Base-by-base conservation (phyloP, 2,113 vertebrate genomes). In the Mionectes macconnelli region DNA sequence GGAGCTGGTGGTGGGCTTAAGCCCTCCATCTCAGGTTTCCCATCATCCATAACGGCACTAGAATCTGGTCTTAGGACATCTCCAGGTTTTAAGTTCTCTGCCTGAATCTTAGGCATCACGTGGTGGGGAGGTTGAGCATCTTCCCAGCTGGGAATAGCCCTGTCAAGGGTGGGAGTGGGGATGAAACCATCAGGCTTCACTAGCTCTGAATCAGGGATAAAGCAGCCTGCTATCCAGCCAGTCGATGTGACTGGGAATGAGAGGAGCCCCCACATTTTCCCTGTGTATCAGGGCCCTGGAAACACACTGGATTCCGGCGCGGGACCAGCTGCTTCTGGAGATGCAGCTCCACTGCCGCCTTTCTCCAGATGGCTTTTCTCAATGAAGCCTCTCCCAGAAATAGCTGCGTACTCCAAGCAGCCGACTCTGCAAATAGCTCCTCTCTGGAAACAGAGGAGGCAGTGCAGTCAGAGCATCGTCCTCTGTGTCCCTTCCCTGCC, bases 21-120 rank as follows among this genome's bases (percentile, higher is more conserved):
- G 33, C 23, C 39, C 49, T 76, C 35, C 21, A 11, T 17, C 18
- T 27, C 40, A 33, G 12, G 12, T 52, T 77, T 78, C 69, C 18
- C 4, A 0, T 16, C 55, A 30, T 14, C 40, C 9, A 3, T 1
- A 3, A 3, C 0, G 2, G 45, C 4, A 2, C 39, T 30, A 22
- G 55, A 21, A 30, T 35, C 37, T 39, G n/a, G 2, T 72, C 47
- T 24, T 18, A n/a, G 0, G 2, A 7, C n/a, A 37, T 37, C 40
- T 64, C 33, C 35, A 5, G 30, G 30, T 52, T 45, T 77, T 23
- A n/a, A 24, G 28, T 37, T 18, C 16, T 67, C 70, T 45, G 42
- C 35, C 53, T 9, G 4, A 77, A 53, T 18, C 23, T 68, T 22
- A 6, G 30, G 56, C 20, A 40, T 24, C 47, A 31, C 2, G 0